These are phyloP conservation scores for Julus scanicus DNA, from an alignment of 2,888 invertebrate genomes.

Conservation along the genomic window DNA sequence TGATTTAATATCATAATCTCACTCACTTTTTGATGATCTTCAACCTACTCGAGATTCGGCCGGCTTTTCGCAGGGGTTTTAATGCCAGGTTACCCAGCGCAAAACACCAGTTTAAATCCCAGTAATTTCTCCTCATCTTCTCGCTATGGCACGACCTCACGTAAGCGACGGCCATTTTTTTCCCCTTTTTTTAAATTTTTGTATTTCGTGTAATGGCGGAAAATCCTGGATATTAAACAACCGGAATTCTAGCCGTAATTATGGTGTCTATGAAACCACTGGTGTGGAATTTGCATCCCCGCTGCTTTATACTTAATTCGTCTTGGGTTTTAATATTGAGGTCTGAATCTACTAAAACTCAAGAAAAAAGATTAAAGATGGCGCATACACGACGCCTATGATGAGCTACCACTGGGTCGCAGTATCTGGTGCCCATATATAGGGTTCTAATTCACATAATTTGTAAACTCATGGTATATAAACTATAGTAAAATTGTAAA, in stretches of 20 bases:
- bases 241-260: constrained; percentile 4
- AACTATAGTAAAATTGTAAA: no score
- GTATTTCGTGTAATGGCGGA: background rate
- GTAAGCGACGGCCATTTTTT: constrained; percentile 27
- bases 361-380: no score
- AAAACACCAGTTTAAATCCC: background rate
- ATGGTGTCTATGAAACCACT: background rate
- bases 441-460: no score
- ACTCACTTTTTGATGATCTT: background rate
- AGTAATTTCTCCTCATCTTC: constrained; percentile 38
- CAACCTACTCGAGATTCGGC: background rate
- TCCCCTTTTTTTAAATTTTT: background rate
- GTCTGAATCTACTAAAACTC: no score
- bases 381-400: no score
- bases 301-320: background rate
- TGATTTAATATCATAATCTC: constrained; percentile 42
- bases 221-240: no score
- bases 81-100: background rate
- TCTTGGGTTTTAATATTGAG: background rate
- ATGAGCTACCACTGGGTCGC: no score
- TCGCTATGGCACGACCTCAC: constrained; percentile 17
- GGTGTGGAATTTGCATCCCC: constrained; percentile 12
- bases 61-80: background rate
- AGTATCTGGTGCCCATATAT: no score
- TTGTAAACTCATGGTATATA: no score